These are phyloP conservation scores for Prionailurus bengalensis DNA, from an alignment of 2,113 vertebrate species.

Conservation along the genomic window DNA sequence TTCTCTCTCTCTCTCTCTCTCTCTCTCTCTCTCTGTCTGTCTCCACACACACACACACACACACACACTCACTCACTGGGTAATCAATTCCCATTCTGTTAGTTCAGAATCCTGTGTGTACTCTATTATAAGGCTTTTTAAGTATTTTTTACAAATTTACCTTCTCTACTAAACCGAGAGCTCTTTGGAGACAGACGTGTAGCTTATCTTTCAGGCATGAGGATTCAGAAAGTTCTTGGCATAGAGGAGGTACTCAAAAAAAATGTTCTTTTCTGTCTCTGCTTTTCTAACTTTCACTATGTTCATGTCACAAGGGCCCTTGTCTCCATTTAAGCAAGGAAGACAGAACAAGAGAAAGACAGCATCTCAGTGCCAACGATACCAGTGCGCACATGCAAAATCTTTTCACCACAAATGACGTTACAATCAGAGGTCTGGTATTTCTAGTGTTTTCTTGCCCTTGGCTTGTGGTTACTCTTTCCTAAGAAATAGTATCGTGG, in stretches of 20 bases:
- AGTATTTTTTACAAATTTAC: conserved; percentile 21
- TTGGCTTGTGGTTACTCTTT: not conserved
- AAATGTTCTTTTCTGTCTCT: not conserved
- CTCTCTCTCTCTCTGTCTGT: not conserved
- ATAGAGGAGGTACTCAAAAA: not conserved
- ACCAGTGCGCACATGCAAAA: not conserved
- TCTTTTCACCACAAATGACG: not conserved
- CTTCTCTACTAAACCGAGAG: not conserved
- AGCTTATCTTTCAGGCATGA: not conserved
- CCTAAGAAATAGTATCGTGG: not conserved
- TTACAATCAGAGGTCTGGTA: not conserved
- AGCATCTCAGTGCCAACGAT: not conserved
- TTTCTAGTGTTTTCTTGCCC: not conserved
- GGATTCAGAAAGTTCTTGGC: conserved; percentile 21
- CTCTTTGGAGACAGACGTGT: not conserved
- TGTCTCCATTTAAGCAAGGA: not conserved
- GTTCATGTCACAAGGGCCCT: not conserved
- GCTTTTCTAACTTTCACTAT: not conserved
- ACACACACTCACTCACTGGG: not conserved
- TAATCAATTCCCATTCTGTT: not conserved
- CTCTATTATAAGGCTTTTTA: not conserved
- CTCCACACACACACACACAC: not conserved
- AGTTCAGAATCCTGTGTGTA: not conserved
- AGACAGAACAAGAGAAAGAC: not conserved
- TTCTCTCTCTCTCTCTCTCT: not conserved